Evolutionary conservation across 1,140 invertebrate genomes (phyloP).

Genomic region (Rhopalosiphum padi): DNA sequence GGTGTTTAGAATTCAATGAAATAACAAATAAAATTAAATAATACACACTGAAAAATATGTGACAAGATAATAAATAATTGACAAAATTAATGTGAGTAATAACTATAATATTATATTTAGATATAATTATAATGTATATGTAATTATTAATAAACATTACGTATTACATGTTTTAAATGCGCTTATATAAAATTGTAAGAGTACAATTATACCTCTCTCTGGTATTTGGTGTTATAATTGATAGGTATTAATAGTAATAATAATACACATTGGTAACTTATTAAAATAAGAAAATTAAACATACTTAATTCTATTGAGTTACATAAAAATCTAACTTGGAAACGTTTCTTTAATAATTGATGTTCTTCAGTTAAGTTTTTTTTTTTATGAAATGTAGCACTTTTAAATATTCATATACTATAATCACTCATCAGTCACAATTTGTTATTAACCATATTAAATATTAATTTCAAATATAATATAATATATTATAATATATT

Average conservation of each 20-base stretch:
- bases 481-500: no score
- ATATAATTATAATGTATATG: background rate
- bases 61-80: background rate
- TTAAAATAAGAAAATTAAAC: background rate
- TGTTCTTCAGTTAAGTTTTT: no score
- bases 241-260: background rate
- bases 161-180: background rate
- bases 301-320: background rate
- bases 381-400: no score
- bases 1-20: background rate
- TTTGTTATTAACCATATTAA: no score
- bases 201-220: background rate
- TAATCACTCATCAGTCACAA: no score
- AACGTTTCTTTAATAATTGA: no score
- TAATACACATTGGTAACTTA: background rate
- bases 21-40: constrained; percentile 1
- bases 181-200: background rate
- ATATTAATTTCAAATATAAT: no score
- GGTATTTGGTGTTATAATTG: background rate
- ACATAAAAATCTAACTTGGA: background rate
- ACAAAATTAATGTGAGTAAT: background rate
- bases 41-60: background rate
- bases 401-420: no score
- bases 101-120: background rate
- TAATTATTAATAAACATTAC: background rate